phyloP scores from a whole-genome alignment of 1,140 invertebrate species.

The Bombus turneri region DNA sequence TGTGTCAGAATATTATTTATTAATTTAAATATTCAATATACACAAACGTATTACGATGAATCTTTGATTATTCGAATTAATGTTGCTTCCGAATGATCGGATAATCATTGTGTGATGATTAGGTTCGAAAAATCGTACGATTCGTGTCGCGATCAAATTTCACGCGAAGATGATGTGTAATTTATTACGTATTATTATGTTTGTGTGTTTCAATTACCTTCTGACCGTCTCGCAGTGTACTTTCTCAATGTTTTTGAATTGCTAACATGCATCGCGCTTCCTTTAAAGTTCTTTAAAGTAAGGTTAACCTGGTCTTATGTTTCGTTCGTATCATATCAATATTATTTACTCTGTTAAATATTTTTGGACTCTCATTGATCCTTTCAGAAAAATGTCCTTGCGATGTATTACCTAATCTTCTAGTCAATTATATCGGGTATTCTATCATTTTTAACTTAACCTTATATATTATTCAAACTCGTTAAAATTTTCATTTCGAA shows the following conservation, averaged over 20 bases:
- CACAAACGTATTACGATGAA: neutral
- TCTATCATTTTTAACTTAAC: neutral
- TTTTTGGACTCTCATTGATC: too few relatives aligned
- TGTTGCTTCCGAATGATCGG: rapidly evolving
- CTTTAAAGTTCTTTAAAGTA: neutral
- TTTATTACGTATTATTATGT: neutral
- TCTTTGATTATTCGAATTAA: neutral
- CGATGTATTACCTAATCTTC: too few relatives aligned
- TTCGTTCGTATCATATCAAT: too few relatives aligned
- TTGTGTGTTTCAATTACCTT: neutral
- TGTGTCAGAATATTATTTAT: too few relatives aligned
- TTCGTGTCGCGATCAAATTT: too few relatives aligned
- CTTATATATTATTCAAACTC: neutral
- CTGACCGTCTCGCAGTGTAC: neutral
- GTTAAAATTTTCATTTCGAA: neutral
- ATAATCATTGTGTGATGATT: neutral
- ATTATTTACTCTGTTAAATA: too few relatives aligned
- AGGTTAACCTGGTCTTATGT: neutral
- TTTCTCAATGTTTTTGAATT: neutral
- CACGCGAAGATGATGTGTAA: too few relatives aligned
- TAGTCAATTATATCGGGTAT: too few relatives aligned
- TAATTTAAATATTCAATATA: neutral
- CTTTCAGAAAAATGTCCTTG: too few relatives aligned
- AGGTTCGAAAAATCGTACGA: neutral
- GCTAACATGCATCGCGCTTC: neutral